Conservation (phyloP, 2,888 invertebrate species). For the Agrotis clavis region DNA sequence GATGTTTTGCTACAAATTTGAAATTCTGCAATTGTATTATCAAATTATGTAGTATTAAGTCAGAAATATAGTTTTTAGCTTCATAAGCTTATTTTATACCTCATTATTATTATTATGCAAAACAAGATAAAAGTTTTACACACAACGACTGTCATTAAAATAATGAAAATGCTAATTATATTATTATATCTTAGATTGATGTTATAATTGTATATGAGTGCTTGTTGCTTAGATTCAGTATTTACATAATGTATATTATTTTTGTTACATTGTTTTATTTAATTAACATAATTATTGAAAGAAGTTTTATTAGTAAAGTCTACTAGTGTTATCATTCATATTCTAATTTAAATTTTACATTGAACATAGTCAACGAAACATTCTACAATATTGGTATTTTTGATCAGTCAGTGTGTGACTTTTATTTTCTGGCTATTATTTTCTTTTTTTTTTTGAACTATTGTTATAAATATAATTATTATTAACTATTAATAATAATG, state of each 20-base stretch:
- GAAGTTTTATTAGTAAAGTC: too few species aligned
- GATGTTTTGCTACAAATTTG: background rate
- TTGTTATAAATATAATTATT: too few species aligned
- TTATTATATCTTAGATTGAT: slow-evolving; percentile 8
- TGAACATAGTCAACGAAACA: too few species aligned
- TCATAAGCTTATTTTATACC: slow-evolving; percentile 16
- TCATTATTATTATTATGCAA: slow-evolving; percentile 2
- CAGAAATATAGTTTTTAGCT: slow-evolving; percentile 25
- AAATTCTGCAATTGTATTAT: slow-evolving; percentile 2
- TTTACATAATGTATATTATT: background rate
- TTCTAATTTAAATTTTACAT: too few species aligned
- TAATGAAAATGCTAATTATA: slow-evolving; percentile 18
- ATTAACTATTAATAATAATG: too few species aligned
- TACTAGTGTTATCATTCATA: too few species aligned
- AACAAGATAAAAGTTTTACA: slow-evolving; percentile 17
- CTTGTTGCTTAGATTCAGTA: background rate
- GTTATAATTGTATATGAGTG: background rate
- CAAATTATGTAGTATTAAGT: slow-evolving; percentile 9
- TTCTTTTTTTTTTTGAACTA: too few species aligned
- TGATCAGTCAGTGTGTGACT: too few species aligned
- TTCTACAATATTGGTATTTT: too few species aligned
- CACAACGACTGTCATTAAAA: slow-evolving; percentile 27
- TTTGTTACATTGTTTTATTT: too few species aligned
- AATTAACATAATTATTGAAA: too few species aligned
- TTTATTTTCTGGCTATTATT: too few species aligned